Evolutionary conservation across 1,140 invertebrate genomes (phyloP), one percentile per base, ranked within the genome.

Genomic region (Daktulosphaira vitifoliae): DNA sequence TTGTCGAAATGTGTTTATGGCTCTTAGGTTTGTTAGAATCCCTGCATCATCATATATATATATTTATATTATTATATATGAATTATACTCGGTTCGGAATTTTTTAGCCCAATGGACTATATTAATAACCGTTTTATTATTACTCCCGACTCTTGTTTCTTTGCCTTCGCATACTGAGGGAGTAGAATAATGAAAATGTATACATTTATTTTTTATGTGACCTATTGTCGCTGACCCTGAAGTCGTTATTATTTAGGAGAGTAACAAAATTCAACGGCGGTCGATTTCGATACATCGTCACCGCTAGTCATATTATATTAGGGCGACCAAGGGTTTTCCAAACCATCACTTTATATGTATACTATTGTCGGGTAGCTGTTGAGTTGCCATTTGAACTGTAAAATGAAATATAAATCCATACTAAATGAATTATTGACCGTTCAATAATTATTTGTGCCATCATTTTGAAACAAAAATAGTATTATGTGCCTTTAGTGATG

Each of bases 61-160:
- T 50, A 50, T 15, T 8, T 26, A 26, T 50, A 20, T 48, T 4
- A 6, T 6, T 48, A 11, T 48, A 48, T 48, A 23, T 22, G 3
- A 25, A 50, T 50, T 2, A 26, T 26, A 38, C n/a, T 25, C 5
- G 39, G 38, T 46, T 44, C 18, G 54, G 54, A 59, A 59, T 59
- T 44, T 39, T 20, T 59, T 39, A 25, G 54, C 44, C 54, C 39
- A 29, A 59, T 29, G 42, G 29, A 59, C 54, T 59, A 59, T 44
- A 59, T 59, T 59, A 59, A 59, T 59, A 59, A 59, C 54, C 54
- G 25, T 59, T 59, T 59, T 59, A 59, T 59, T 59, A 59, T 44
- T 44, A 4, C 39, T 20, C 38, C 16, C 53, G 29, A 56, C 53
- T 38, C 15, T 23, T 44, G 42, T 38, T 46, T 46, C 26, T 59